phyloP scores from a whole-genome alignment of 1,140 invertebrate species.

The Rhopalosiphum padi region DNA sequence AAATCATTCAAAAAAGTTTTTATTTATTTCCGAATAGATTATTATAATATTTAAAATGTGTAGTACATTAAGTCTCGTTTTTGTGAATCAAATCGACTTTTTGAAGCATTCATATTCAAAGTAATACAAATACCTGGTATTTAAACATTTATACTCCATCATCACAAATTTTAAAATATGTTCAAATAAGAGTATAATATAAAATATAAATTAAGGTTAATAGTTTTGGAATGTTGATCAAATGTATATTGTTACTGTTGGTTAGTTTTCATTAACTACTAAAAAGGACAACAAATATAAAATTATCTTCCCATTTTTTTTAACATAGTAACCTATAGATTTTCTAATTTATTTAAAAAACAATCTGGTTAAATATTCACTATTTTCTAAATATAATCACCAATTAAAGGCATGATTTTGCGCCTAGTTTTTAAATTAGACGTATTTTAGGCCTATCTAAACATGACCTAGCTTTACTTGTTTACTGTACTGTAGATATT shows the following conservation, averaged over 20 bases:
- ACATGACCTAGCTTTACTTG: neutral
- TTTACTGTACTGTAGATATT: too few species aligned
- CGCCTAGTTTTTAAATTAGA: too few species aligned
- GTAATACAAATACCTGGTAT: conserved; percentile 20
- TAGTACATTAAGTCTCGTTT: neutral
- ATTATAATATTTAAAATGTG: neutral
- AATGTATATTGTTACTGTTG: neutral
- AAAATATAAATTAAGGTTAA: too few species aligned
- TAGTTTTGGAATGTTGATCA: neutral
- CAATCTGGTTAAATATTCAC: too few species aligned
- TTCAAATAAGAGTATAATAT: neutral
- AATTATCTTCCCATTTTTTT: neutral
- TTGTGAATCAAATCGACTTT: neutral
- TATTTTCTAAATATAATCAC: neutral
- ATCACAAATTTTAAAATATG: neutral
- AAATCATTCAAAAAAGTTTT: neutral
- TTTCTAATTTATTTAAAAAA: neutral
- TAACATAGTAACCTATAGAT: neutral
- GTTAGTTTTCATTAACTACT: neutral
- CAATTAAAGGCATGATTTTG: neutral
- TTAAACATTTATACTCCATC: conserved; percentile 5
- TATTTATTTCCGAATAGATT: neutral
- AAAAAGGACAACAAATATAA: neutral
- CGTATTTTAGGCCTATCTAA: too few species aligned
- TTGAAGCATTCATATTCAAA: neutral